A percentile compares a stretch with the other conserved stretches of the same genome.
phyloP scores from a whole-genome alignment of 30 jellyfish, hydroid and myxozoan genomes.

The Hydractinia echinata region DNA sequence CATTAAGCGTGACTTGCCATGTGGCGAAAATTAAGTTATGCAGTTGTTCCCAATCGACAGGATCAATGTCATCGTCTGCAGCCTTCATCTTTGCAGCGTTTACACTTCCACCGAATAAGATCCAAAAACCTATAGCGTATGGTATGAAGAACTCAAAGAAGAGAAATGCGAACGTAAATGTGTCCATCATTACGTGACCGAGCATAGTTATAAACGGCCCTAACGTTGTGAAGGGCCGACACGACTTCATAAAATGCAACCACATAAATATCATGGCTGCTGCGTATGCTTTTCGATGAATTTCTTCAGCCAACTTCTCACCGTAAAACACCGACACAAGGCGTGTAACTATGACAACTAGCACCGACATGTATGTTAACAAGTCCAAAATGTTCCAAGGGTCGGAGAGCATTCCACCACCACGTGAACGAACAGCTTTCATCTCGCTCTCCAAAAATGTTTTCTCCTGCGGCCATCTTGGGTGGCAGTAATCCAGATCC shows the following conservation, averaged over 20 bases:
- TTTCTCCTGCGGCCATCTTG: conserved; percentile 94
- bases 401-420: conserved; percentile 41
- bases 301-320: conserved; percentile 35
- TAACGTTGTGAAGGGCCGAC: conserved; percentile 84
- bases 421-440: conserved; percentile 35
- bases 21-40: conserved; percentile 66
- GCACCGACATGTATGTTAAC: conserved; percentile 63
- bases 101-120: conserved; percentile 59
- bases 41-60: conserved; percentile 76
- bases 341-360: conserved; percentile 63
- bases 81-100: conserved; percentile 53
- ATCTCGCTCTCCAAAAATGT: conserved; percentile 64
- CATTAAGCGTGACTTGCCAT: conserved; percentile 85
- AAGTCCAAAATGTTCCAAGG: conserved; percentile 92
- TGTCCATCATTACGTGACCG: conserved; percentile 86
- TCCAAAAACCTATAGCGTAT: conserved; percentile 89
- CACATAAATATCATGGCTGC: conserved; percentile 73
- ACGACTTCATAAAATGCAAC: conserved; percentile 88
- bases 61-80: conserved; percentile 43
- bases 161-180: conserved; percentile 78
- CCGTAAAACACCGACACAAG: conserved; percentile 34
- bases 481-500: conserved; percentile 82
- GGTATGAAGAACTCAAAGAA: conserved; percentile 92
- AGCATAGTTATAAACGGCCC: conserved; percentile 97
- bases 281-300: conserved; percentile 79